Evolutionary conservation across 2,113 vertebrate species (phyloP).

Genomic region (Gavialis gangeticus): DNA sequence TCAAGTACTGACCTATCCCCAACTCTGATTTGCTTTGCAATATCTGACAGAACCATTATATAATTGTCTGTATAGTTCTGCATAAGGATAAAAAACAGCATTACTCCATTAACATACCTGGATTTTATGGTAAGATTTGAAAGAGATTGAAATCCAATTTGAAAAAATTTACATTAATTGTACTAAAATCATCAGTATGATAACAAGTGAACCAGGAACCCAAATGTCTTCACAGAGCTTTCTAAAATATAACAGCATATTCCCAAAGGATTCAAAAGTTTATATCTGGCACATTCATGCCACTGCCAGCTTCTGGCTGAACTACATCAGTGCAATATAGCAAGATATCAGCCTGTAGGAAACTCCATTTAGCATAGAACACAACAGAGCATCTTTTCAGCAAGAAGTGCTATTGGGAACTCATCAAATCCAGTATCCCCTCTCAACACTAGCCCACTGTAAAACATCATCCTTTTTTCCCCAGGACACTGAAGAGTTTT

Average conservation of each 20-base stretch:
- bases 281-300: background rate
- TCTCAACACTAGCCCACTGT: background rate
- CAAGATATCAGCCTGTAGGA: background rate
- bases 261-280: background rate
- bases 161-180: conserved; percentile 11
- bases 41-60: background rate
- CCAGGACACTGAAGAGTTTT: background rate
- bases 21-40: background rate
- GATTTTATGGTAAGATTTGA: background rate
- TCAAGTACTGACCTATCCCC: background rate
- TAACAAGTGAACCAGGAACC: background rate
- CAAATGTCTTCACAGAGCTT: background rate
- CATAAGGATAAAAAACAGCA: conserved; percentile 26
- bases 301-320: background rate
- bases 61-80: background rate
- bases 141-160: background rate
- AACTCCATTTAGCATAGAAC: background rate
- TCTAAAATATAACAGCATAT: background rate
- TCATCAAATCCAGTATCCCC: background rate
- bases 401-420: background rate
- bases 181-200: background rate
- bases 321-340: background rate
- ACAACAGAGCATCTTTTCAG: background rate
- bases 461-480: background rate
- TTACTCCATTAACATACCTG: background rate